phyloP scores from a whole-genome alignment of 2,888 invertebrate species.

The Perizoma flavofasciatum region DNA sequence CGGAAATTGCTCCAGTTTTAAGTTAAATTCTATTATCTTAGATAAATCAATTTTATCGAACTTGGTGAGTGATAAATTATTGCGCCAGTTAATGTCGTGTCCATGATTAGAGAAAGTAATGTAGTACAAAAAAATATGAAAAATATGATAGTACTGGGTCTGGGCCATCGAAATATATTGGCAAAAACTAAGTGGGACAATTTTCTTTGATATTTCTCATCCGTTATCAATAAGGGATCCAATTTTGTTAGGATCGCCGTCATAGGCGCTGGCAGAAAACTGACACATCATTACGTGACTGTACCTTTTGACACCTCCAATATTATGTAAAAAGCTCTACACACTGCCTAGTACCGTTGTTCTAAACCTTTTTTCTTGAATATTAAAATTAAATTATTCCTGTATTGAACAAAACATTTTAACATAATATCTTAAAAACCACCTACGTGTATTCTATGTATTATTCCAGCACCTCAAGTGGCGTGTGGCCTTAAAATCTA shows the following conservation, averaged over 20 bases:
- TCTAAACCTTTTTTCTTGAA: too few species aligned
- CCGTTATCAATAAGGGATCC: slow-evolving; percentile 67
- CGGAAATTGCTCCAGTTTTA: slow-evolving; percentile 31
- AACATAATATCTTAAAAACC: too few species aligned
- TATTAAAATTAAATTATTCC: too few species aligned
- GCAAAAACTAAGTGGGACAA: slow-evolving; percentile 38
- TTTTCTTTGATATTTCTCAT: slow-evolving; percentile 48
- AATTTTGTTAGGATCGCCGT: slow-evolving; percentile 57
- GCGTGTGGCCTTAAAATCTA: too few species aligned
- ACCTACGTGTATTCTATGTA: too few species aligned
- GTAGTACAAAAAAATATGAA: too few species aligned
- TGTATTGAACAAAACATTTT: too few species aligned
- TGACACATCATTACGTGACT: slow-evolving; percentile 77
- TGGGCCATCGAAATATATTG: too few species aligned
- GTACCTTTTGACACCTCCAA: slow-evolving; percentile 59
- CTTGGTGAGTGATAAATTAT: slow-evolving; percentile 24
- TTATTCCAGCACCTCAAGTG: too few species aligned
- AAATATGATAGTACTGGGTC: too few species aligned
- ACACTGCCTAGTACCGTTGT: too few species aligned
- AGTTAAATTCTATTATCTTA: slow-evolving; percentile 29
- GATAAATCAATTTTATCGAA: slow-evolving; percentile 29
- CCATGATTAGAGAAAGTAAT: neutral
- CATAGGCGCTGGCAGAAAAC: slow-evolving; percentile 51
- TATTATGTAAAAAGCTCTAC: slow-evolving; percentile 36
- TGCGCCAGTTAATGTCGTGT: neutral